Base-by-base conservation (phyloP, 2,888 invertebrate genomes). In the Fragum fragum region DNA sequence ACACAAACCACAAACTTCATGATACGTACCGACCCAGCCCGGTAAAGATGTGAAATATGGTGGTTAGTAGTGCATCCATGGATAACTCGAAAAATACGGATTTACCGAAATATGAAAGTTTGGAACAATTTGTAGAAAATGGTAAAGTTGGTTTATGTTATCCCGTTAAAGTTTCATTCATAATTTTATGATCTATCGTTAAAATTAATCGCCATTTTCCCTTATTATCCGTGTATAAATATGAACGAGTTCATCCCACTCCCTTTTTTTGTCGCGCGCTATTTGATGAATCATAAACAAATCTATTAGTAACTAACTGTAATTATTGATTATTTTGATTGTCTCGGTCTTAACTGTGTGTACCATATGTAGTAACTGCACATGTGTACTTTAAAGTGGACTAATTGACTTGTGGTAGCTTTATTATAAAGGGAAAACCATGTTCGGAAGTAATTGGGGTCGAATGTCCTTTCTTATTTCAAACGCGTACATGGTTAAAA, bases 51-150 rank as follows among this genome's bases (percentile, higher is more conserved):
- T 74, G 68, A 61, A 61, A 82, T 68, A 81, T 81, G 81, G 84
- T 84, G 53, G 76, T 66, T 32, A 85, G 78, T 74, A 70, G 75
- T 79, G 68, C 71, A 68, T 29, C 23, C 32, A 79, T 78, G 76
- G 81, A 79, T 79, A 74, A n/a, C 36, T 61, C 29, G 18, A 53
- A 81, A 29, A 71, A 81, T 59, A 66, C 73, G 85, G 85, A 85
- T 81, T 81, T 85, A 85, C 85, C 85, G 28, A 81, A 84, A 78
- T 85, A 73, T 69, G 81, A 81, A 23, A 73, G 76, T 57, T 73
- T 85, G 61, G 85, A 85, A 79, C 73, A 85, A 63, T 76, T 79
- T 28, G 79, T 81, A 28, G 81, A 79, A 76, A 69, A 81, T 69
- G 85, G 85, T 85, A 74, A 72, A 28, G 47, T 61, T 53, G 32